These are phyloP conservation scores for Xylota segnis DNA, from an alignment of 2,888 invertebrate genomes.

Conservation along the genomic window DNA sequence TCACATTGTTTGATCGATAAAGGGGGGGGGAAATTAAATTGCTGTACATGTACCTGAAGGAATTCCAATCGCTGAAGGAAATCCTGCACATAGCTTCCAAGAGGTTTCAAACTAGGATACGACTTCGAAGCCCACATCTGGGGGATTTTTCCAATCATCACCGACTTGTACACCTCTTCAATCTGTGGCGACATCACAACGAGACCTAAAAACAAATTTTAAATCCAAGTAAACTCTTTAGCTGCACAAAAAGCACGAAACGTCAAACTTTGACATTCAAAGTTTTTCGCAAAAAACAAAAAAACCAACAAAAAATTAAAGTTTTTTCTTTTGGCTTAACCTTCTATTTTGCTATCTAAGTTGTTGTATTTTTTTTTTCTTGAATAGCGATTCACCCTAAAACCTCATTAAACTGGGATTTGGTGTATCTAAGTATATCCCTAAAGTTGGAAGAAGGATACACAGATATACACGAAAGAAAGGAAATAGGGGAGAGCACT, in stretches of 20 bases:
- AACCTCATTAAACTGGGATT: conserved; percentile 65
- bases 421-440: conserved; percentile 36
- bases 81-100: conserved; percentile 94
- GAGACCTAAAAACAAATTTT: conserved; percentile 87
- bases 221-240: conserved; percentile 31
- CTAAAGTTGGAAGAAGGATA: conserved; percentile 6
- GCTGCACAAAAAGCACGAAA: conserved; percentile 17
- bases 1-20: conserved; percentile 70
- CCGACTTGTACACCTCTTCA: conserved; percentile 93
- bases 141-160: conserved; percentile 93
- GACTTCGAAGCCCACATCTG: conserved; percentile 93
- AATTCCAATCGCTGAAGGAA: conserved; percentile 93
- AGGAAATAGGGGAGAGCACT: background rate
- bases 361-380: conserved; percentile 2
- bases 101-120: conserved; percentile 96
- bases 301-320: conserved; percentile 46
- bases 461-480: conserved; percentile 5
- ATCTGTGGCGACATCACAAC: conserved; percentile 94
- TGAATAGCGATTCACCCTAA: conserved; percentile 12
- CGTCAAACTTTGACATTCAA: conserved; percentile 51
- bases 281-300: conserved; percentile 46
- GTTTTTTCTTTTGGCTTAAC: conserved; percentile 33
- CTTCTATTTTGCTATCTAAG: conserved; percentile 49
- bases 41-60: conserved; percentile 87
- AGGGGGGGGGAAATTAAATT: background rate